These are phyloP conservation scores for Digitonthophagus gazella DNA, from an alignment of 2,888 invertebrate species.

Conservation along the genomic window DNA sequence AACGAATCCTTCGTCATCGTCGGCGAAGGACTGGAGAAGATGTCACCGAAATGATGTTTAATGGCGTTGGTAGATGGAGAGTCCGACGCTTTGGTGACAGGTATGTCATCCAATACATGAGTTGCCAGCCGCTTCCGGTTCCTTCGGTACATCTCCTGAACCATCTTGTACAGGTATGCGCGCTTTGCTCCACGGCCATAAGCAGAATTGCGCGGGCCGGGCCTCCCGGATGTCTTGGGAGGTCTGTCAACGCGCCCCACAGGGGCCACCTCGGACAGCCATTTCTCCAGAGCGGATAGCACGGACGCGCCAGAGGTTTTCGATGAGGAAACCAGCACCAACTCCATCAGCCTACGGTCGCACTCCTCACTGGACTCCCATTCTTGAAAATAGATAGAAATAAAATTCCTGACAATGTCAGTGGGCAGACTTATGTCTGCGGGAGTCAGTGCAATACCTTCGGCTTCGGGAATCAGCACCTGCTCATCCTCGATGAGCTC, in stretches of 20 bases:
- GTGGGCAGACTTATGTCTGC: background rate
- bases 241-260: background rate
- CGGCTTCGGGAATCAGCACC: background rate
- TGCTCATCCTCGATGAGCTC: background rate
- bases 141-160: slow-evolving; percentile 12
- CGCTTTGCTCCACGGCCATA: background rate
- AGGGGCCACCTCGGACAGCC: background rate
- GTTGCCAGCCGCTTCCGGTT: background rate
- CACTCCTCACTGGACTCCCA: background rate
- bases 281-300: background rate
- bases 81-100: background rate
- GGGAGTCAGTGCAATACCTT: background rate
- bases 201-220: background rate
- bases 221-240: background rate
- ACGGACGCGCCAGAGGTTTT: background rate
- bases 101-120: slow-evolving; percentile 5
- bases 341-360: slow-evolving; percentile 17
- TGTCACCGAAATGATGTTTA: background rate
- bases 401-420: background rate
- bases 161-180: background rate
- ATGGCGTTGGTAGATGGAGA: slow-evolving; percentile 11
- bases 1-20: background rate
- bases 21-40: slow-evolving; percentile 18
- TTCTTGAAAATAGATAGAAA: background rate
- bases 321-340: background rate